phyloP scores from a whole-genome alignment of 2,113 vertebrate genomes.

The Xenopus laevis region DNA sequence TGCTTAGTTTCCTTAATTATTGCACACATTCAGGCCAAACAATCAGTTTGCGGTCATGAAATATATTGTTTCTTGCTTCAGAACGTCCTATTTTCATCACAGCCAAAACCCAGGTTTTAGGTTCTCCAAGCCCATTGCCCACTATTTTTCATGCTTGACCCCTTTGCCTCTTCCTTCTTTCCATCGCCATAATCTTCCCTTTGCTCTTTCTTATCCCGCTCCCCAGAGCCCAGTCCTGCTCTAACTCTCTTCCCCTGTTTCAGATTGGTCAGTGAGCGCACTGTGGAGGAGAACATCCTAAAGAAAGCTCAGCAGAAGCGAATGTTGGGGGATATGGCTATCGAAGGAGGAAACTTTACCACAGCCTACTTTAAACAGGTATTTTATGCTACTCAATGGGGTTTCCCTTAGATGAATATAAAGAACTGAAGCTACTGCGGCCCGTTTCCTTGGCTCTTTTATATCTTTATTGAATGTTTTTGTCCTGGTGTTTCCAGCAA shows the following conservation, averaged over 20 bases:
- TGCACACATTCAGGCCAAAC: no score
- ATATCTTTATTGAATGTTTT: not conserved
- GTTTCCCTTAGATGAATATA: no score
- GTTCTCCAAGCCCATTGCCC: no score
- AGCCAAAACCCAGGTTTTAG: no score
- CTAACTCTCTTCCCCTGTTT: not conserved
- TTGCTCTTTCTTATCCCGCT: not conserved
- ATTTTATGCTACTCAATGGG: not conserved
- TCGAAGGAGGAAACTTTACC: slow-evolving; percentile 92
- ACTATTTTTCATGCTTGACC: not conserved
- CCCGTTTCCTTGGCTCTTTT: not conserved
- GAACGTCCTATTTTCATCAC: no score
- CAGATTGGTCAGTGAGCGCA: slow-evolving; percentile 83
- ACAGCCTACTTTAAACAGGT: slow-evolving; percentile 94
- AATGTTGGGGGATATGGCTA: slow-evolving; percentile 93
- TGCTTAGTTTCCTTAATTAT: no score
- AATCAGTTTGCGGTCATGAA: no score
- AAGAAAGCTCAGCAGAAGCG: slow-evolving; percentile 96
- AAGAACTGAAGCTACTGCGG: no score
- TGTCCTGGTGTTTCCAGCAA: slow-evolving; percentile 64
- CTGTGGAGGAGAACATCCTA: slow-evolving; percentile 91
- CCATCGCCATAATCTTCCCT: not conserved
- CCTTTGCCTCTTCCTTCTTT: not conserved
- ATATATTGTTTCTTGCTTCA: no score
- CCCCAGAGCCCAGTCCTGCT: not conserved